Conservation (phyloP, 2,797 vertebrate genomes). For the Anolis apletophallus region DNA sequence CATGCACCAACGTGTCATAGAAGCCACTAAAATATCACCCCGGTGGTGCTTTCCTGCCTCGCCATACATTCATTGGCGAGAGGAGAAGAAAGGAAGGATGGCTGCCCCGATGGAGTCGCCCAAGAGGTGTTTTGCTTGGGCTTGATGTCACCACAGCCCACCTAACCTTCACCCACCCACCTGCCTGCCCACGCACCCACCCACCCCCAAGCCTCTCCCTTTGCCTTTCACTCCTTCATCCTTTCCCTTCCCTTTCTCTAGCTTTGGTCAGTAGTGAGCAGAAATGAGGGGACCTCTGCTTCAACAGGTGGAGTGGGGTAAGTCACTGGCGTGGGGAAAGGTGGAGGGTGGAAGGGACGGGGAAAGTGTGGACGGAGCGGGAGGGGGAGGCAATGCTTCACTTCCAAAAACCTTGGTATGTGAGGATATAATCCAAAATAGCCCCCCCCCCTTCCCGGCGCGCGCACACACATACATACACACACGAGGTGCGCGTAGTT, state of each 20-base stretch:
- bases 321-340: conserved; percentile 63
- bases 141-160: conserved; percentile 57
- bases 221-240: not conserved
- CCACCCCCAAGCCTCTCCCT: conserved; percentile 31
- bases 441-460: not conserved
- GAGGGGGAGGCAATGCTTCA: conserved; percentile 3
- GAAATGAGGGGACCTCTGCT: conserved; percentile 78
- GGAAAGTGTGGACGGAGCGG: not conserved
- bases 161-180: conserved; percentile 42
- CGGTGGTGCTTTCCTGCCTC: conserved; percentile 90
- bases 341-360: not conserved
- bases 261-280: conserved; percentile 67
- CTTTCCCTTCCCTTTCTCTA: not conserved
- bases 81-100: conserved; percentile 76
- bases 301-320: conserved; percentile 90
- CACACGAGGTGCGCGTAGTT: not conserved
- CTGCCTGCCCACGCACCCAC: not conserved
- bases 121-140: conserved; percentile 68
- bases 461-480: not conserved
- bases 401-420: conserved; percentile 36
- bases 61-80: conserved; percentile 82
- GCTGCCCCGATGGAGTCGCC: conserved; percentile 77
- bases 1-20: conserved; percentile 94
- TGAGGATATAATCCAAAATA: not conserved
- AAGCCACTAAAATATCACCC: conserved; percentile 96